Evolutionary conservation across 30 jellyfish, hydroid and myxozoan genomes (phyloP), one percentile per base, ranked within the genome.

Genomic region (Aurelia coerulea): DNA sequence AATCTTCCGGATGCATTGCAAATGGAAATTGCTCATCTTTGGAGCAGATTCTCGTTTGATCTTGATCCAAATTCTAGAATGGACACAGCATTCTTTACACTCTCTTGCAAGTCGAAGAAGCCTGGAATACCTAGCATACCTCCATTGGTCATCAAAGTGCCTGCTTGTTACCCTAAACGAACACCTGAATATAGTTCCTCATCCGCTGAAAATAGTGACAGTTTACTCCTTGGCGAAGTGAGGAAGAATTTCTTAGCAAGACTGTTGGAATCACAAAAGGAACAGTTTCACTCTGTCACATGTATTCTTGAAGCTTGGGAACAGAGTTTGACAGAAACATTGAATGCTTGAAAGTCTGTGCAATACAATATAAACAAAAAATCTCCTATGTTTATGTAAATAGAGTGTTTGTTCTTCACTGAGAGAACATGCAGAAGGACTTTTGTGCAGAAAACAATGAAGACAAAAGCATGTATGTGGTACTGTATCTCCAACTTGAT

Each of bases 1-100:
- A 54, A 16, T 37, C 82, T 88, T 9, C 96, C 96, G 14, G 81
- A 77, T 52, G 87, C 96, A 68, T 41, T 88, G 78, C 96, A 88
- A 29, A 67, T 75, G 89, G 96, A 88, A 56, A 79, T 88, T 17
- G 96, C 96, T 18, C 96, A 88, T 50, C 79, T 88, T 14, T 88
- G 96, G 91, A 65, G 73, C n/a, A 78, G 88, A 63, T 88, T 78
- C 72, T 53, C 82, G 5, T 84, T 84, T 54, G 78, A 79, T 51
- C 53, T 79, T 46, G 89, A 79, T 50, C 42, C 78, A 50, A 29
- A 49, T 42, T 65, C 80, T 14, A 62, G 64, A 42, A 17, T 84
- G 49, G 88, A 73, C 75, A 84, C 64, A n/a, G 69, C 84, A 10
- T 63, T 73, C 60, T 54, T 58, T 62, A 73, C 88, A 18, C 23